These are phyloP conservation scores for Umimayanthus kanabou DNA, from an alignment of 92 coral and sea anemone genomes.

Conservation along the genomic window DNA sequence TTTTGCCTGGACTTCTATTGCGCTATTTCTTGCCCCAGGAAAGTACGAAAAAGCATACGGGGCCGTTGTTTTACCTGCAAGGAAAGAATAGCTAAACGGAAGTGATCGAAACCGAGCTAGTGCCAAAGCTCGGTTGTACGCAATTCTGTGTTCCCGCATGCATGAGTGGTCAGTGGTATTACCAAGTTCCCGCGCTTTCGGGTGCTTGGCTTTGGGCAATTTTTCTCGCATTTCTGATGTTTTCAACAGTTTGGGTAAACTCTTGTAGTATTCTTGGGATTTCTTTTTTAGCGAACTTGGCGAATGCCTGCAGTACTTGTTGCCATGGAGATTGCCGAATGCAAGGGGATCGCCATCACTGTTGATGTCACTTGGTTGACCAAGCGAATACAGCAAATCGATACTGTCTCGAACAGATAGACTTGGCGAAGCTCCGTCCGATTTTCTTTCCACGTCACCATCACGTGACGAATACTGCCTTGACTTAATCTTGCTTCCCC, in stretches of 20 bases:
- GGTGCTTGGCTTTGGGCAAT: slow-evolving; percentile 42
- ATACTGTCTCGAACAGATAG: background rate
- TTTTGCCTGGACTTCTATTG: slow-evolving; percentile 34
- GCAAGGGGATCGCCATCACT: slow-evolving; percentile 33
- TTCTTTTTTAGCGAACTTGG: slow-evolving; percentile 42
- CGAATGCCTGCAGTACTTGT: slow-evolving; percentile 72
- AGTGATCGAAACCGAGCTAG: slow-evolving; percentile 76
- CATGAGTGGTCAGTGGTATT: slow-evolving; percentile 59
- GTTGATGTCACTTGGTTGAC: slow-evolving; percentile 17
- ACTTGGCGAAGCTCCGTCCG: background rate
- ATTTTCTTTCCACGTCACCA: background rate
- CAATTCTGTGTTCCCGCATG: slow-evolving; percentile 68
- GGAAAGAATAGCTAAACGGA: slow-evolving; percentile 53
- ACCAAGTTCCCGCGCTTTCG: slow-evolving; percentile 33
- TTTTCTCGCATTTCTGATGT: slow-evolving; percentile 75
- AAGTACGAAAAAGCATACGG: slow-evolving; percentile 71
- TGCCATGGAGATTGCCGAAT: slow-evolving; percentile 47
- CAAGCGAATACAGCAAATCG: background rate
- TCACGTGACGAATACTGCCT: background rate
- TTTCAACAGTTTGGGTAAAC: slow-evolving; percentile 70
- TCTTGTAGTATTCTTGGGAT: slow-evolving; percentile 70
- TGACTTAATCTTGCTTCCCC: background rate
- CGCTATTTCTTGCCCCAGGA: slow-evolving; percentile 59
- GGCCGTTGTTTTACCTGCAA: slow-evolving; percentile 52
- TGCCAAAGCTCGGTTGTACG: slow-evolving; percentile 76